Evolutionary conservation across 2,113 vertebrate species (phyloP).

Genomic region (Spea bombifrons): DNA sequence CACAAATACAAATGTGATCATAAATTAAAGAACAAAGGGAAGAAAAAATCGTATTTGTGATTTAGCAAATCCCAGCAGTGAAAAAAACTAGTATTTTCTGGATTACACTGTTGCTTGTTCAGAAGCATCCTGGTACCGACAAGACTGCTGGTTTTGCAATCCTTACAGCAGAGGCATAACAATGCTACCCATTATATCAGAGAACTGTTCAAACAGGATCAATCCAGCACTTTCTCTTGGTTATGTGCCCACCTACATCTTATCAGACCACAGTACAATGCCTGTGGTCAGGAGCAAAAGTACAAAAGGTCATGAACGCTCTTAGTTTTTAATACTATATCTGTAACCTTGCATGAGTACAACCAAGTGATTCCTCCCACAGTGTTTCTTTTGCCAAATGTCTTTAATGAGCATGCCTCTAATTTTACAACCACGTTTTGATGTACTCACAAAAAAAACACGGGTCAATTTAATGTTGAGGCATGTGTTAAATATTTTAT

Average conservation of each 20-base stretch:
- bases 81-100: constrained; percentile 60
- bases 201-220: constrained; percentile 51
- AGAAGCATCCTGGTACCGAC: constrained; percentile 66
- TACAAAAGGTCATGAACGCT: neutral
- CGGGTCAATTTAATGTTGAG: no score
- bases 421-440: neutral
- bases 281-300: neutral
- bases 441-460: neutral
- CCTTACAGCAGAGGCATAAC: constrained; percentile 56
- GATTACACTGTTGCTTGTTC: constrained; percentile 57
- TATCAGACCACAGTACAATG: neutral
- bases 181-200: constrained; percentile 62
- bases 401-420: neutral
- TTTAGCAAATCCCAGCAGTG: constrained; percentile 1
- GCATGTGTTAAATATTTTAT: no score
- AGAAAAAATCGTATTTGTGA: constrained; percentile 50
- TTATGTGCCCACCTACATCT: constrained; percentile 36
- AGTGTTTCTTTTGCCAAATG: neutral
- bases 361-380: no score
- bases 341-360: no score
- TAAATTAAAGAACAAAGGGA: no score
- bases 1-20: constrained; percentile 5
- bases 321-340: neutral
- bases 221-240: constrained; percentile 47
- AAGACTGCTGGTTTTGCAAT: constrained; percentile 59